phyloP scores from a whole-genome alignment of 2,113 vertebrate genomes.

The Heptranchias perlo region DNA sequence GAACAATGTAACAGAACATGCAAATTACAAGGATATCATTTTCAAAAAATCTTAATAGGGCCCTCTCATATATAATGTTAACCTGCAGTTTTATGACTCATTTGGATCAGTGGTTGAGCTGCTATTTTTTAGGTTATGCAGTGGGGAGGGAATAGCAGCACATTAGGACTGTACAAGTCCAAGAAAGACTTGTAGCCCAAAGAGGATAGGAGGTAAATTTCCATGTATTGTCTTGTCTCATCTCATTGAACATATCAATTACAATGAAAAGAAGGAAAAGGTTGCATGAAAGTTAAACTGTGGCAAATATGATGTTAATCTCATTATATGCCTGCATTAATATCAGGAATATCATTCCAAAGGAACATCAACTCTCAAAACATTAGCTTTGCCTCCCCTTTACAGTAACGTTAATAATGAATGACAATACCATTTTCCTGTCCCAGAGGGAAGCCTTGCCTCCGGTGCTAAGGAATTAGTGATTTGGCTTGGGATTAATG shows the following conservation, averaged over 20 bases:
- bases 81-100: not conserved
- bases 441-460: not conserved
- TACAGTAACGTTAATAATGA: conserved; percentile 20
- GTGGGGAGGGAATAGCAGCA: not conserved
- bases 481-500: not conserved
- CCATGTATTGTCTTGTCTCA: not conserved
- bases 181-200: not conserved
- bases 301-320: not conserved
- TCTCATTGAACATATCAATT: not conserved
- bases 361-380: not conserved
- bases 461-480: not conserved
- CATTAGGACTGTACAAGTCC: not conserved
- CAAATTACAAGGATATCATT: not conserved
- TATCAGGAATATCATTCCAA: not conserved
- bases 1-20: not conserved
- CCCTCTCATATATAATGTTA: not conserved
- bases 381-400: not conserved
- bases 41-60: not conserved
- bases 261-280: not conserved
- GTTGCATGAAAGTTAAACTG: not conserved
- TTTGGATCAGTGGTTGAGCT: not conserved
- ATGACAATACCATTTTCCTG: not conserved
- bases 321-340: not conserved
- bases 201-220: not conserved
- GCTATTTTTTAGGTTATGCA: not conserved